Conservation (phyloP, 2,888 invertebrate genomes). For the Cephus pygmeus region DNA sequence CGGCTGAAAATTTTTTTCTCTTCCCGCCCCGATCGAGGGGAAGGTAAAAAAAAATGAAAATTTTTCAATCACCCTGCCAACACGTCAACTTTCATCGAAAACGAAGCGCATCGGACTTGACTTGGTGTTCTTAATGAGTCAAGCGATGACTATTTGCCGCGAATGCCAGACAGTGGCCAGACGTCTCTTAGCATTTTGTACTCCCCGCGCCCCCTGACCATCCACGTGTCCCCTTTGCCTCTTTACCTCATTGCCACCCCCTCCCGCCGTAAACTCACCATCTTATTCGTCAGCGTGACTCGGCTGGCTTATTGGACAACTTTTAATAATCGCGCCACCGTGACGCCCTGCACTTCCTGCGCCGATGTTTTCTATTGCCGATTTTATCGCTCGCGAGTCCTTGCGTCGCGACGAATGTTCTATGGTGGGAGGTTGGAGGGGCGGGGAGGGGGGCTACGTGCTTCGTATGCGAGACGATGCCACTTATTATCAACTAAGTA, state of each 20-base stretch:
- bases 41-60: no score
- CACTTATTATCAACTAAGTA: neutral
- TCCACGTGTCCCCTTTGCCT: constrained; percentile 14
- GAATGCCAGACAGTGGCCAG: constrained; percentile 47
- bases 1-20: neutral
- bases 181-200: constrained; percentile 11
- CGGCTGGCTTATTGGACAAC: constrained; percentile 6
- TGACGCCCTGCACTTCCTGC: neutral
- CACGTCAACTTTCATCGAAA: neutral
- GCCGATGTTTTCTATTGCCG: neutral
- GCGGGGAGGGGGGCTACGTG: neutral
- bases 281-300: neutral
- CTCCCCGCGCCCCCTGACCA: neutral
- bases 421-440: neutral
- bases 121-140: constrained; percentile 42
- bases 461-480: neutral
- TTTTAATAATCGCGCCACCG: constrained; percentile 10
- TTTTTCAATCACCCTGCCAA: neutral
- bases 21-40: no score
- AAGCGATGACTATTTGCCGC: constrained; percentile 27
- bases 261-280: neutral
- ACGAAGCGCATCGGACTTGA: constrained; percentile 4
- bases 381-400: neutral
- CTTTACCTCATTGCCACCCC: constrained; percentile 25
- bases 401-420: neutral